A percentile compares a stretch with the other conserved stretches of the same genome.
These are phyloP conservation scores for Ictalurus furcatus DNA, from an alignment of 2,113 vertebrate species.

Conservation along the genomic window DNA sequence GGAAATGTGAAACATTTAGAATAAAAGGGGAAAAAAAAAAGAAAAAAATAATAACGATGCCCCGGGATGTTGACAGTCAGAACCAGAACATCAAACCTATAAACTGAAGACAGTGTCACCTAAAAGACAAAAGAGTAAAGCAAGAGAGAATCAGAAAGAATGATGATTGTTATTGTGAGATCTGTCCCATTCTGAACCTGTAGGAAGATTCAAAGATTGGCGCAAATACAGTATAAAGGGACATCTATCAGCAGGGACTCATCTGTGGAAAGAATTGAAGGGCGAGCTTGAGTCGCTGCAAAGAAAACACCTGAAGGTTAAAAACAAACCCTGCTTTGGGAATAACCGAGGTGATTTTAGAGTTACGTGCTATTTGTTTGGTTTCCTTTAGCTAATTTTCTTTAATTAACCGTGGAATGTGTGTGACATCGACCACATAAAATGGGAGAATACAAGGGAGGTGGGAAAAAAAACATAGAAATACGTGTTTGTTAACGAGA, in stretches of 20 bases:
- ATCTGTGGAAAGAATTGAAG: slow-evolving; percentile 37
- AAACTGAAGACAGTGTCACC: slow-evolving; percentile 22
- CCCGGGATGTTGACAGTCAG: slow-evolving; percentile 21
- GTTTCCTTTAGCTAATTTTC: slow-evolving; percentile 33
- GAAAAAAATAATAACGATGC: background rate
- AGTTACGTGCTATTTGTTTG: background rate
- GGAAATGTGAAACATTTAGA: background rate
- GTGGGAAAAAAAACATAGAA: slow-evolving; percentile 11
- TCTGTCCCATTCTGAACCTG: slow-evolving; percentile 41
- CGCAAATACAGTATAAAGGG: background rate
- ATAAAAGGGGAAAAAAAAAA: background rate
- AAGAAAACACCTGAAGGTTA: slow-evolving; percentile 49
- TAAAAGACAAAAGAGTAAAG: slow-evolving; percentile 18
- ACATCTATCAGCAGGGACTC: background rate
- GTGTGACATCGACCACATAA: slow-evolving; percentile 36
- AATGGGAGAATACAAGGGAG: slow-evolving; percentile 43
- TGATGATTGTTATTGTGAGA: slow-evolving; percentile 12
- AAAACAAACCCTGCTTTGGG: slow-evolving; percentile 41
- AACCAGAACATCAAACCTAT: slow-evolving; percentile 20
- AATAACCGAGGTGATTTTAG: slow-evolving; percentile 43
- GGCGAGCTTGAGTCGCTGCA: slow-evolving; percentile 35
- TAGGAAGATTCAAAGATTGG: slow-evolving; percentile 21
- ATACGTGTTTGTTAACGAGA: slow-evolving; percentile 16
- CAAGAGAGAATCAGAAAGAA: background rate
- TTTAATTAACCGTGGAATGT: slow-evolving; percentile 18